Base-by-base conservation (phyloP, 2,888 invertebrate species). In the Chymomyza fuscimana region DNA sequence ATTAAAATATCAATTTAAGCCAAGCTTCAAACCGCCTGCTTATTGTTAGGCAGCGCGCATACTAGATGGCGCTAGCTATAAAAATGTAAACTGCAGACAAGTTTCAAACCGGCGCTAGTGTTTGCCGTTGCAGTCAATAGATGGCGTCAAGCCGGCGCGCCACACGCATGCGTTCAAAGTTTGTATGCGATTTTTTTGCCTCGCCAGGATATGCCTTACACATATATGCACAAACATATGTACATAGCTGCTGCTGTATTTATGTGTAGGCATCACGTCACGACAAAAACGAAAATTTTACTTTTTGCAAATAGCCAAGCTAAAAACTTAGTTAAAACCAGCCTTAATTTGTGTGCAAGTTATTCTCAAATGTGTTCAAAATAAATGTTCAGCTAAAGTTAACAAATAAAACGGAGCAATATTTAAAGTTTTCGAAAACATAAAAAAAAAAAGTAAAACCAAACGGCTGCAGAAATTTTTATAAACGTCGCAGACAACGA, bases 181-280 rank as follows among this genome's bases (percentile, higher is more conserved):
- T 15, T 15, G 58, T 58, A 19, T 22, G 59, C 29, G 40, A 12
- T 46, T 59, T 67, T 60, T 67, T 46, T 64, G 64, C 51, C 54
- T 59, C 66, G 61, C 65, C 54, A 54, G 54, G 54, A 54, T 22
- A 54, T 7, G 54, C 54, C 51, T 5, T 7, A 15, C 52, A 19
- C 12, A 36, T 52, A 52, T 52, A 52, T n/a, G 52, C 12, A 54
- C 54, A 19, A 77, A 77, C 75, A 76, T 74, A 77, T 78, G 72
- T 76, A 46, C 40, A 73, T 75, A 76, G 75, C 82, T 76, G 76
- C 78, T 77, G 61, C 67, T 19, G 74, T 69, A 61, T 73, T 79
- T 65, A 82, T 71, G 74, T 81, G 72, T 73, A 72, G 69, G 69
- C 74, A 76, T 83, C 77, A 77, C 81, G 80, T 77, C 74, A 77